Conservation (phyloP, 2,113 vertebrate genomes). For the Semnopithecus entellus region DNA sequence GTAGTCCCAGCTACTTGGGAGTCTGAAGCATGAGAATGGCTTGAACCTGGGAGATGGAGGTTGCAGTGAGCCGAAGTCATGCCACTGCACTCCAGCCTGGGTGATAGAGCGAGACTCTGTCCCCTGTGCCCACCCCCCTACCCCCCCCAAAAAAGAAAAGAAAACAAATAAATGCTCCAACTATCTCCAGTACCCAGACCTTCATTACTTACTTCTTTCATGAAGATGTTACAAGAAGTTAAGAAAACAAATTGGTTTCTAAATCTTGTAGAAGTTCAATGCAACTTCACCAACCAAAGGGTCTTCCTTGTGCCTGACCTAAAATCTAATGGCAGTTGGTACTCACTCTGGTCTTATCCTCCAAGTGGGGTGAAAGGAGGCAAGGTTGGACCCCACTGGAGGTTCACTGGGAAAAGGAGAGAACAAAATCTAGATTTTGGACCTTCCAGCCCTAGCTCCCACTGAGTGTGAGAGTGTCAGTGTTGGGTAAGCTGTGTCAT, state of each 20-base stretch:
- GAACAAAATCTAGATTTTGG: background rate
- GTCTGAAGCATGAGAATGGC: no score
- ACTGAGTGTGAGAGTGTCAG: rapidly evolving
- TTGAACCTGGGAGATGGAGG: no score
- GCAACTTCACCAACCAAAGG: rapidly evolving
- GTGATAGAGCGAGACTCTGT: no score
- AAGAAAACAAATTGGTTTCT: background rate
- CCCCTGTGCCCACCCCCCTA: no score
- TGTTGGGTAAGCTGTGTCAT: rapidly evolving
- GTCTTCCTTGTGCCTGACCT: background rate
- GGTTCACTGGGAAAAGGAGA: background rate
- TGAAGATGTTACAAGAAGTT: background rate
- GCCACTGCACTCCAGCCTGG: no score
- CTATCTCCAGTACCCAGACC: background rate
- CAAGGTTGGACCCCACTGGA: background rate
- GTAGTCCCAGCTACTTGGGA: no score
- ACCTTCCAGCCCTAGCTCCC: background rate
- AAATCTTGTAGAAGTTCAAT: rapidly evolving
- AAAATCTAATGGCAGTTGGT: background rate
- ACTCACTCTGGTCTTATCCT: background rate
- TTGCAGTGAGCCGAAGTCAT: no score
- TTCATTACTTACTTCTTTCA: background rate
- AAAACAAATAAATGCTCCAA: background rate
- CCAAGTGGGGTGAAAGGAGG: background rate
- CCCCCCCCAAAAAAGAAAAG: no score